Base-by-base conservation (phyloP, 2,113 vertebrate species). In the Mola mola region DNA sequence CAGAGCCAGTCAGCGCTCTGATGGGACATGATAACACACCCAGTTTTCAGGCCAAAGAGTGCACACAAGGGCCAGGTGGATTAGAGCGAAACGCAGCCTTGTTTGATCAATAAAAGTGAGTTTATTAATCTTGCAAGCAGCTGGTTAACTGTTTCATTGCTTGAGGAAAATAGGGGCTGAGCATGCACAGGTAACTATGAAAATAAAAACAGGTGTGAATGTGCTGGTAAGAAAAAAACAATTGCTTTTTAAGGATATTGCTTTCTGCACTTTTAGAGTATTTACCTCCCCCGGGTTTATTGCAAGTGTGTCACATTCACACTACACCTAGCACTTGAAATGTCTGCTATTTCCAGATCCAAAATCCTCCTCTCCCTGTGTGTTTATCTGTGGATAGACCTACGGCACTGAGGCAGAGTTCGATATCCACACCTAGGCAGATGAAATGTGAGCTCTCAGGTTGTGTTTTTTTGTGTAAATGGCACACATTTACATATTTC, bases 21-120 rank as follows among this genome's bases (percentile, higher is more conserved):
- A 79, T 24, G 69, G 68, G 79, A 73, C 62, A 74, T 61, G 77
- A 84, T 79, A 84, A 73, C 83, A 61, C 31, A 41, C 20, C 47
- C 49, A 22, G 67, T 71, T 64, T 60, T 64, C 75, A 68, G 79
- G 68, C 62, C 75, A 77, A 66, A 52, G 64, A 75, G 66, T 67
- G 64, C 50, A 75, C 42, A 76, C 60, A 58, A 60, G 49, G 44
- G 59, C 66, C 76, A 40, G 50, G 33, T n/a, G 48, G 78, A 85
- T 87, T 84, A 68, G 78, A 72, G 62, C 6, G 53, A 64, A 48
- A 55, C 49, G 19, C n/a, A 33, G 72, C 16, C 58, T 73, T 66
- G 66, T 66, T 77, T 81, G 63, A 64, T 46, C 61, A 21, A 29
- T 12, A 56, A 67, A 80, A 80, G 33, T 42, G 56, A 78, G 43